phyloP scores from a whole-genome alignment of 2,888 invertebrate genomes.

The Synanthedon myopaeformis region DNA sequence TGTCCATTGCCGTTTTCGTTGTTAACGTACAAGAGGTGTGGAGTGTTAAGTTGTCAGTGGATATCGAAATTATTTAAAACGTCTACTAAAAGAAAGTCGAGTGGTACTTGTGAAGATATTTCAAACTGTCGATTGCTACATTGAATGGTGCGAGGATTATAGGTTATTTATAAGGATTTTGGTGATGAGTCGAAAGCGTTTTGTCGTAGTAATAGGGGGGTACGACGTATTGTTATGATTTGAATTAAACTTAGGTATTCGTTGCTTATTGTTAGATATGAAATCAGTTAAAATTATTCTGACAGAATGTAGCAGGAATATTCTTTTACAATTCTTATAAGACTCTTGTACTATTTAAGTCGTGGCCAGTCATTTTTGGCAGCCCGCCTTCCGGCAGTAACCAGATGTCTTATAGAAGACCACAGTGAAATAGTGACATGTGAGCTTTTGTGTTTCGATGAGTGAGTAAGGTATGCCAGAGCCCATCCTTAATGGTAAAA shows the following conservation, averaged over 20 bases:
- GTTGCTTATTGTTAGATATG: no score
- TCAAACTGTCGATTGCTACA: conserved; percentile 37
- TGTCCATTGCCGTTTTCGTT: conserved; percentile 14
- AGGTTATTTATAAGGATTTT: conserved; percentile 47
- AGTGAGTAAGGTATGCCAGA: no score
- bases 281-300: no score
- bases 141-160: conserved; percentile 47
- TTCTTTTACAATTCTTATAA: no score
- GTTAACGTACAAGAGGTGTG: background rate
- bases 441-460: no score
- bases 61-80: background rate
- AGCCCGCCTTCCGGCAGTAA: no score
- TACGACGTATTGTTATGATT: conserved; percentile 4
- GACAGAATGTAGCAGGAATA: no score
- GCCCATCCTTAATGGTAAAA: no score
- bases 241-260: conserved; percentile 13
- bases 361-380: no score
- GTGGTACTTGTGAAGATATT: conserved; percentile 26
- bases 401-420: no score
- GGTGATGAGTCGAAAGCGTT: conserved; percentile 29
- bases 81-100: background rate
- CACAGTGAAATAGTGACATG: no score
- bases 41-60: background rate
- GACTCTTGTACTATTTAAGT: no score
- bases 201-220: conserved; percentile 15